A percentile compares a stretch with the other conserved stretches of the same genome.
phyloP scores from a whole-genome alignment of 2,888 invertebrate species.

The Agrotis ipsilon region DNA sequence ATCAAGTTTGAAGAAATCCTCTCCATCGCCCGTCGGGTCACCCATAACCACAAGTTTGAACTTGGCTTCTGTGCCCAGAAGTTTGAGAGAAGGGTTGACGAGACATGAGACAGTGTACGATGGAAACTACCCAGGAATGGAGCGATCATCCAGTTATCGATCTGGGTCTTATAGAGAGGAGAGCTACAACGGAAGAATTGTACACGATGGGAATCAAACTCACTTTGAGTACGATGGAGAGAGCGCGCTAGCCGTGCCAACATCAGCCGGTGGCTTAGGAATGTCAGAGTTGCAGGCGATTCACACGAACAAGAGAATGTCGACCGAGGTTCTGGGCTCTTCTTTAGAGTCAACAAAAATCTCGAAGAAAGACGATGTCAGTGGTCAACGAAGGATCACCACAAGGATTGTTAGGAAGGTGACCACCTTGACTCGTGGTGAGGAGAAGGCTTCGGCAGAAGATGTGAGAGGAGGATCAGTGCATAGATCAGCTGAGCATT shows the following conservation, averaged over 20 bases:
- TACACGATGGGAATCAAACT: conserved; percentile 88
- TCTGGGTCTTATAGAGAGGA: conserved; percentile 86
- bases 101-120: conserved; percentile 89
- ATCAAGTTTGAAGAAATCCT: conserved; percentile 89
- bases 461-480: conserved; percentile 92
- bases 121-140: conserved; percentile 88
- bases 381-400: conserved; percentile 95
- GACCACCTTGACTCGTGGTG: conserved; percentile 96
- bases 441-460: conserved; percentile 94
- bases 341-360: conserved; percentile 96
- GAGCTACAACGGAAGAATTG: conserved; percentile 86
- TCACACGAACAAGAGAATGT: conserved; percentile 95
- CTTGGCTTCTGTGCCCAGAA: conserved; percentile 90
- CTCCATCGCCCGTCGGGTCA: conserved; percentile 90
- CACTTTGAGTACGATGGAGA: conserved; percentile 89
- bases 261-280: conserved; percentile 85
- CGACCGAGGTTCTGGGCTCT: conserved; percentile 96
- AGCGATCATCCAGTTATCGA: conserved; percentile 82
- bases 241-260: conserved; percentile 85
- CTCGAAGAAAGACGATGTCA: conserved; percentile 93
- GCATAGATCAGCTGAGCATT: conserved; percentile 90
- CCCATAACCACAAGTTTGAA: conserved; percentile 92
- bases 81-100: conserved; percentile 89
- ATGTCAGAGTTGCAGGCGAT: conserved; percentile 93
- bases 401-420: conserved; percentile 97